Conservation (phyloP, 2,888 invertebrate species). For the Drosophila kuntzei region DNA sequence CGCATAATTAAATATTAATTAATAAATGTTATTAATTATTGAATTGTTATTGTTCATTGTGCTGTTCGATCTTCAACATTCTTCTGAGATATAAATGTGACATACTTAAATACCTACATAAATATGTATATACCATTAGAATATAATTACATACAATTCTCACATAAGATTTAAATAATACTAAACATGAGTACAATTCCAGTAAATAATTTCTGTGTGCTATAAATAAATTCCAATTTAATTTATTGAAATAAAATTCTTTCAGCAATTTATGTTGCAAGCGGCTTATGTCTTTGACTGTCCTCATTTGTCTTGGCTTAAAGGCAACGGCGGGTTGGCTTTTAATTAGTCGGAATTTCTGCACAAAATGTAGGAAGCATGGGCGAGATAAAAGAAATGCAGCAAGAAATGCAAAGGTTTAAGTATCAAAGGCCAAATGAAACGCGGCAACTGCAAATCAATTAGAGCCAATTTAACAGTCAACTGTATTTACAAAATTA, state of each 20-base stretch:
- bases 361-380: not conserved
- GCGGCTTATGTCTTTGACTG: slow-evolving; percentile 8
- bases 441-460: slow-evolving; percentile 36
- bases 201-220: slow-evolving; percentile 70
- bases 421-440: slow-evolving; percentile 44
- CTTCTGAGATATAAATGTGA: slow-evolving; percentile 55
- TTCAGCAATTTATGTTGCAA: not conserved
- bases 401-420: slow-evolving; percentile 26
- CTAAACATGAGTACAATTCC: slow-evolving; percentile 34
- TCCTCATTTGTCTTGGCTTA: not conserved
- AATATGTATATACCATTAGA: slow-evolving; percentile 33
- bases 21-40: slow-evolving; percentile 30
- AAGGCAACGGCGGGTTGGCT: slow-evolving; percentile 5
- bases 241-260: slow-evolving; percentile 55
- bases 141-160: slow-evolving; percentile 45
- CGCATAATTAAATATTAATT: slow-evolving; percentile 16
- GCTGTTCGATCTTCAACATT: slow-evolving; percentile 28
- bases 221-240: slow-evolving; percentile 65
- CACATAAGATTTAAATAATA: slow-evolving; percentile 16
- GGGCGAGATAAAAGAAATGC: slow-evolving; percentile 9
- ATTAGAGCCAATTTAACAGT: slow-evolving; percentile 21
- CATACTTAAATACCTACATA: slow-evolving; percentile 19
- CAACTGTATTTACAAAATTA: not conserved
- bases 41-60: slow-evolving; percentile 62
- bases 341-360: slow-evolving; percentile 15